Base-by-base conservation (phyloP, 2,797 vertebrate genomes). In the Sparus aurata region DNA sequence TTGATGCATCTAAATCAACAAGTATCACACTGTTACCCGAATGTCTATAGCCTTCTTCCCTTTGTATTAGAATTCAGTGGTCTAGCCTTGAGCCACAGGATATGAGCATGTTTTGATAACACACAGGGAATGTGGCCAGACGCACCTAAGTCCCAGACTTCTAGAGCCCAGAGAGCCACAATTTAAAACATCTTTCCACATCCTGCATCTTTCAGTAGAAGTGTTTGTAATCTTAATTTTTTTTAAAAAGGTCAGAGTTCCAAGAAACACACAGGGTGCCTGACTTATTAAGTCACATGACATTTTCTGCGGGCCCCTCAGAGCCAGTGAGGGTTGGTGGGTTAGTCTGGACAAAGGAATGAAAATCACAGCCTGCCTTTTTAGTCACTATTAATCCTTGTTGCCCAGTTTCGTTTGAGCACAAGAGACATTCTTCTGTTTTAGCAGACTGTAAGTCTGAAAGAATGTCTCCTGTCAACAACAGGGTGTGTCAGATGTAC, bases 371-470 rank as follows among this genome's bases (percentile, higher is more conserved):
- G 59, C 7, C 50, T 53, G 60, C 30, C 9, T 74, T 78, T 78
- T 55, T 63, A 81, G 68, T 67, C 47, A 25, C 17, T 10, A 12
- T 47, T 75, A 53, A 70, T 83, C 70, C 46, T 38, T 23, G 20
- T 22, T 47, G 10, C 53, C 5, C 20, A 27, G 54, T 63, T 54
- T 41, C 10, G 1, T 20, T 47, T 47, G n/a, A 67, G 45, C 43
- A 61, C n/a, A 65, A n/a, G 20, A 70, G 16, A 22, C 38, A 55
- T 79, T 75, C 13, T 58, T 64, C 22, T 58, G 57, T 69, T 54
- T 0, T 65, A 65, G 41, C 20, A 15, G 62, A 47, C 27, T 4
- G 16, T 75, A 11, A 38, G 8, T 38, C 34, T 38, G 34, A 34
- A 10, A 58, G 43, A 70, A 38, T 38, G 34, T 38, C 1, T 38